Base-by-base conservation (phyloP, 2,797 vertebrate species). In the Anniella stebbinsi region DNA sequence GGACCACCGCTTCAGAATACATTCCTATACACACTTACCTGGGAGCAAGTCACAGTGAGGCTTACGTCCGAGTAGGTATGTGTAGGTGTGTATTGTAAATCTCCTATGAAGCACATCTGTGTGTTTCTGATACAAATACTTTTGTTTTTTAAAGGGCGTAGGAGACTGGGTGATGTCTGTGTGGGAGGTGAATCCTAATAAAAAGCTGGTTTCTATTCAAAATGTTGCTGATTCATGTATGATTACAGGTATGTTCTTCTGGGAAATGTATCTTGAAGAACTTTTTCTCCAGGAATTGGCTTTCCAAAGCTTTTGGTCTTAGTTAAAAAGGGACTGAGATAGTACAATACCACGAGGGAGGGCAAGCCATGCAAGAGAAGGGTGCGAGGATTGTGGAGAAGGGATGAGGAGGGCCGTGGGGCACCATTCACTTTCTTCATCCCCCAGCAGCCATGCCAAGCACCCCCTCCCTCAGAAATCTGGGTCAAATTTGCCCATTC, bases 121-220 rank as follows among this genome's bases (percentile, higher is more conserved):
- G 8, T 36, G 69, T 48, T 82, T 48, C 25, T 90, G 0, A 72
- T 30, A 1, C 54, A 0, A 66, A 41, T 18, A 25, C 28, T 5
- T 0, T 1, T 80, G 17, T 87, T 87, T 93, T 33, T 91, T 92
- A 0, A 57, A 99, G 99, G 99, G 98, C 45, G 92, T 87, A 80
- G 97, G 98, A 3, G 96, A 97, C 83, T 97, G 89, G 88, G 97
- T 96, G 1, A 86, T 99, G 82, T 98, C 98, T 86, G 97, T 96
- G 80, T 99, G 99, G 99, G 97, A 93, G 28, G 96, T 98, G 95
- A 97, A 98, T 87, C 92, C 96, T 86, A 86, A 87, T 51, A 96
- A 93, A 91, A 97, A 93, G 82, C 95, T 95, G 73, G 97, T 98
- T 94, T 93, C 95, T 82, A 90, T 98, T 78, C 95, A 28, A 89